phyloP scores from a whole-genome alignment of 2,797 vertebrate species.

The Rhinella marina region DNA sequence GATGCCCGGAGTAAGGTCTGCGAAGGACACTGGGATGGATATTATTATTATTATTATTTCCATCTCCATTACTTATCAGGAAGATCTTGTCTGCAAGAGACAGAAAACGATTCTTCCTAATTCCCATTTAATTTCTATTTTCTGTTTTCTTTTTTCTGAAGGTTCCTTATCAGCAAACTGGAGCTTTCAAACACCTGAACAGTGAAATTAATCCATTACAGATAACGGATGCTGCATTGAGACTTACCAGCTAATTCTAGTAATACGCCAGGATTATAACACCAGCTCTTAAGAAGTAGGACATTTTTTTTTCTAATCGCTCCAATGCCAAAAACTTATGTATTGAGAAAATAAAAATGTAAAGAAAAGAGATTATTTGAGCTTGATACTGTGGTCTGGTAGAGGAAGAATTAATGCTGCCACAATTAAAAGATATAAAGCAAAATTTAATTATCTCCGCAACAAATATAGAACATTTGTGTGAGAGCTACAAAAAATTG shows the following conservation, averaged over 20 bases:
- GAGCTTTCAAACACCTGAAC: constrained; percentile 47
- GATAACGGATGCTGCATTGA: constrained; percentile 49
- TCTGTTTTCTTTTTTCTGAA: constrained; percentile 38
- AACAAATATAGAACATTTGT: not conserved
- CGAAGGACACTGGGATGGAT: not conserved
- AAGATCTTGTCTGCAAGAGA: not conserved
- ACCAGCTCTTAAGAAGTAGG: constrained; percentile 13
- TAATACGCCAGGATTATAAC: constrained; percentile 48
- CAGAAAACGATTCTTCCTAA: constrained; percentile 6
- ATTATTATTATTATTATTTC: not conserved
- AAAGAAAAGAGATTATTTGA: constrained; percentile 14
- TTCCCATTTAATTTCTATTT: constrained; percentile 36
- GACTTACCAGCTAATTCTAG: constrained; percentile 54
- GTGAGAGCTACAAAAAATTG: not conserved
- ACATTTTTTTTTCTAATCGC: not conserved
- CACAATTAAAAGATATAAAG: not conserved
- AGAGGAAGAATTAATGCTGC: not conserved
- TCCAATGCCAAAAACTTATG: constrained; percentile 6
- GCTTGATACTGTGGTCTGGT: not conserved
- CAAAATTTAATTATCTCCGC: not conserved
- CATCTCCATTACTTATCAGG: not conserved
- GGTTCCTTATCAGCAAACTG: constrained; percentile 36
- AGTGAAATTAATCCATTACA: constrained; percentile 54
- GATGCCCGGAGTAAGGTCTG: not conserved
- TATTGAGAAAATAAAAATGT: constrained; percentile 9